Evolutionary conservation across 2,888 invertebrate species (phyloP).

Genomic region (Parnassius glacialis): DNA sequence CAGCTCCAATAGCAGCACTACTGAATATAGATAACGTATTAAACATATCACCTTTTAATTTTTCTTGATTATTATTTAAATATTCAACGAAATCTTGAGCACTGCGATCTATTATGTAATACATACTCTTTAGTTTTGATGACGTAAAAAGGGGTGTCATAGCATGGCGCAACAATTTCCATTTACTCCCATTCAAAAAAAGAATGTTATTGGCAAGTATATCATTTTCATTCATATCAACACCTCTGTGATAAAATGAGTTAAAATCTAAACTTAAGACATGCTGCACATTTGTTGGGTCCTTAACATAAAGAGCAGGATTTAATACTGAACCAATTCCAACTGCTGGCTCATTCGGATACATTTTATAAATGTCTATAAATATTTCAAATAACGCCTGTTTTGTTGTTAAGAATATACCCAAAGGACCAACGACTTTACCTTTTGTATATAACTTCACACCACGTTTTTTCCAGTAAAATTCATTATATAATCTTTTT

Average conservation of each 20-base stretch:
- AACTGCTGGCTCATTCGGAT: slow-evolving; percentile 15
- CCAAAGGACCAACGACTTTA: slow-evolving; percentile 11
- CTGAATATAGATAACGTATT: slow-evolving; percentile 36
- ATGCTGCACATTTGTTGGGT: slow-evolving; percentile 7
- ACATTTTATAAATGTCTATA: slow-evolving; percentile 14
- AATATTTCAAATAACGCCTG: slow-evolving; percentile 14
- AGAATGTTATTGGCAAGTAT: slow-evolving; percentile 30
- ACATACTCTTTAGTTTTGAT: slow-evolving; percentile 48
- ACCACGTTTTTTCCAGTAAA: slow-evolving; percentile 22
- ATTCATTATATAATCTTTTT: slow-evolving; percentile 17
- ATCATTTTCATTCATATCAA: slow-evolving; percentile 24
- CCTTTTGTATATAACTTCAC: slow-evolving; percentile 11
- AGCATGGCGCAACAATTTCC: slow-evolving; percentile 37
- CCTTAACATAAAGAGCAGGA: slow-evolving; percentile 16
- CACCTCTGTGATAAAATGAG: slow-evolving; percentile 16
- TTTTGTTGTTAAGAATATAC: slow-evolving; percentile 6
- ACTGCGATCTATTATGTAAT: slow-evolving; percentile 42
- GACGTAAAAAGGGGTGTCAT: slow-evolving; percentile 39
- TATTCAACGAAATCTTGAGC: slow-evolving; percentile 39
- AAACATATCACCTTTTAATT: slow-evolving; percentile 36
- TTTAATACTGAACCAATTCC: slow-evolving; percentile 6
- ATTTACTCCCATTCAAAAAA: slow-evolving; percentile 31
- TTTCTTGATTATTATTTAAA: slow-evolving; percentile 43
- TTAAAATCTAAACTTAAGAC: slow-evolving; percentile 17
- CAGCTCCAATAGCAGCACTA: slow-evolving; percentile 43